Evolutionary conservation across 2,888 invertebrate species (phyloP), one percentile per base, ranked within the genome.

Genomic region (Drosophila quinaria): DNA sequence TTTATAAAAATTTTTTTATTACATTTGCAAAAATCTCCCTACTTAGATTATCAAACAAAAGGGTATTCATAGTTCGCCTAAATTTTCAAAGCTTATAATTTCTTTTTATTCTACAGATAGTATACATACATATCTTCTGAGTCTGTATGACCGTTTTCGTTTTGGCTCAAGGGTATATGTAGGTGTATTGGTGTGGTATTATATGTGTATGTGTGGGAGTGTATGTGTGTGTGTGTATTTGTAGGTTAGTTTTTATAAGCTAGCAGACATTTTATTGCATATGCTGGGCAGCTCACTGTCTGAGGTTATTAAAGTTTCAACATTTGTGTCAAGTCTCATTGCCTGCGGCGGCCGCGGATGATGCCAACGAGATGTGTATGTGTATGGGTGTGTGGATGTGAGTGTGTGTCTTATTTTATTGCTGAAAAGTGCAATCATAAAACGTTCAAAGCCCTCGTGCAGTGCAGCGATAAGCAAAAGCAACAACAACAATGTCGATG

Each of bases 401-500:
- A 52, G 60, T 49, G 62, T 64, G 54, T 72, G 67, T 56, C 67
- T 86, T 75, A 76, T 81, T 83, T 85, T 87, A 87, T 82, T 76
- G 82, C 82, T 81, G 65, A 87, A 87, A 83, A 83, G 88, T 87
- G 82, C 82, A 83, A 83, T 83, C 86, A 83, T 87, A 83, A 83
- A 83, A 85, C 88, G 88, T 83, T 87, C 88, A 83, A 76, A 88
- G 82, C 76, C 63, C 55, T 70, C 71, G 52, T 63, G 81, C 73
- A 51, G 29, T 62, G 63, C 65, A 49, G 35, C 68, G 70, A 54
- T 61, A 65, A 62, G 73, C 62, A 58, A 54, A 35, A 22, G 17
- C 61, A 29, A 8, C 29, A 29, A 29, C 29, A 29, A 25, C 6
- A 62, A 47, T n/a, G n/a, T 19, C 54, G 35, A 35, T 33, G 49